Base-by-base conservation (phyloP, 2,888 invertebrate species). In the Plebejus anna region DNA sequence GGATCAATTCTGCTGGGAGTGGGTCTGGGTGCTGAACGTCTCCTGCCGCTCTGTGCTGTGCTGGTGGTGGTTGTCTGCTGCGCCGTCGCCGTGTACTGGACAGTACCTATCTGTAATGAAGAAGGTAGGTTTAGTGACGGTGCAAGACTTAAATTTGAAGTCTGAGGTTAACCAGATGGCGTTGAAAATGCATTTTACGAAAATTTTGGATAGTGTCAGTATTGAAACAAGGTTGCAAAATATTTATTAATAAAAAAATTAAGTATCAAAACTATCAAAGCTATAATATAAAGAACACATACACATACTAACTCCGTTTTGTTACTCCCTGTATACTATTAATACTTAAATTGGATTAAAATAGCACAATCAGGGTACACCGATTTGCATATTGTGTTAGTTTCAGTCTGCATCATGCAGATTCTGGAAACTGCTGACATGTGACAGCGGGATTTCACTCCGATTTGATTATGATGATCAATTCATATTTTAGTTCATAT, bases 31-130 rank as follows among this genome's bases (percentile, higher is more conserved):
- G 89, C 84, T 78, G 94, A 85, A 80, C 89, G 84, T 79, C 95
- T 83, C 81, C 90, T 87, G 84, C 93, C 87, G 89, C 95, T 88
- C 88, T 90, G 91, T 84, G 94, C 92, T 83, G 95, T 86, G 92
- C 94, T 88, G 88, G 95, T 87, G 88, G 94, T 89, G 78, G 90
- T 90, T 83, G 94, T 88, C 88, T 94, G 90, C 72, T 88, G 92
- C 0, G 87, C 90, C 0, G 90, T 88, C 1, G 90, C 92, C 0
- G 89, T 92, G 79, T 90, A 93, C 78, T 92, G 92, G 28, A 94
- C 91, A 7, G 86, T 84, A 0, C 86, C 89, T 76, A 89, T 77
- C 89, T 90, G 80, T 11, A 78, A 77, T 32, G 32, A 66, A n/a
- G n/a, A 4, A 59, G 59, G n/a, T n/a, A 16, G 59, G 16, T 42